Conservation (phyloP, 2,888 invertebrate genomes). For the Xylocampa areola region DNA sequence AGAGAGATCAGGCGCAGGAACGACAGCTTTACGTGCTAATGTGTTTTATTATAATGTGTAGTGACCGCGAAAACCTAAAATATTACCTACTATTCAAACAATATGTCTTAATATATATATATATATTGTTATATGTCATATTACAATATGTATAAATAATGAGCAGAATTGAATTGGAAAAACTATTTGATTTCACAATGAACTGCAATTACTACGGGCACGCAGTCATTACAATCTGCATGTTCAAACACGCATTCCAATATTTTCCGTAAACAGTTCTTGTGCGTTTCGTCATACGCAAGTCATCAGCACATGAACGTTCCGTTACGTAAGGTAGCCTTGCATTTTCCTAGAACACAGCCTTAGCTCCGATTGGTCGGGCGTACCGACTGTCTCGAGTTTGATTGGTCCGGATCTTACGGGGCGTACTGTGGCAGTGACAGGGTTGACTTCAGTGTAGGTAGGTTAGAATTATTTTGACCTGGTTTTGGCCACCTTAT, state of each 20-base stretch:
- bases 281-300: conserved; percentile 17
- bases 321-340: conserved; percentile 21
- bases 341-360: conserved; percentile 47
- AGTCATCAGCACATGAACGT: conserved; percentile 14
- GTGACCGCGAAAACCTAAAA: no score
- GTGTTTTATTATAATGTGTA: no score
- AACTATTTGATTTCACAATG: no score
- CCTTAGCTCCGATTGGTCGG: conserved; percentile 54
- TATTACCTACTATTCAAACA: no score
- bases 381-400: conserved; percentile 48
- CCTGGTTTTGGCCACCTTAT: not conserved
- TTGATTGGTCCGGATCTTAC: conserved; percentile 60
- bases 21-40: no score
- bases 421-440: conserved; percentile 39
- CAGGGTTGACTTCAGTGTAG: conserved; percentile 31
- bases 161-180: no score
- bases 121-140: no score
- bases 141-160: no score
- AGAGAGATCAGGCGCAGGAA: no score
- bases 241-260: not conserved
- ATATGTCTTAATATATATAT: no score
- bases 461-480: conserved; percentile 3
- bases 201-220: no score
- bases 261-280: not conserved
- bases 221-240: no score